These are phyloP conservation scores for Cheumatopsyche charites DNA, from an alignment of 1,140 invertebrate genomes.

Conservation along the genomic window DNA sequence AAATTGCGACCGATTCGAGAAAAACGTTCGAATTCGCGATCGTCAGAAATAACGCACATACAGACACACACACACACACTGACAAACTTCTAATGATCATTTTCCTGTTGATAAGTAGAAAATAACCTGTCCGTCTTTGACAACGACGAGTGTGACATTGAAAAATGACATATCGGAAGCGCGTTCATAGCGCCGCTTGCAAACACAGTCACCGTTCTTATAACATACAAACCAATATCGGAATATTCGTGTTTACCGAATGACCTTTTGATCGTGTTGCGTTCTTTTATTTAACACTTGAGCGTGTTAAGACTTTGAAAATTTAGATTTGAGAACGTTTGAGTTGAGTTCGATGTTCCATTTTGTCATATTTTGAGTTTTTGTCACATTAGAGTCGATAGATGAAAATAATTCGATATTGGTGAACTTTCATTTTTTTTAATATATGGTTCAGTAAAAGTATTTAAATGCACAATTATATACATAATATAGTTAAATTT, in stretches of 20 bases:
- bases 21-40: neutral
- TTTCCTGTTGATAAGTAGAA: constrained; percentile 32
- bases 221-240: constrained; percentile 7
- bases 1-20: neutral
- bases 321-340: too few relatives aligned
- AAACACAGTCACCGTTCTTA: neutral
- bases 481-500: too few relatives aligned
- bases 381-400: too few relatives aligned
- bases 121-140: constrained; percentile 11
- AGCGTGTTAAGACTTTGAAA: too few relatives aligned
- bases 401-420: too few relatives aligned
- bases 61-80: neutral
- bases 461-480: too few relatives aligned
- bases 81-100: constrained; percentile 16
- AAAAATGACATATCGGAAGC: constrained; percentile 30
- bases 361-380: too few relatives aligned
- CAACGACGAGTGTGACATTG: constrained; percentile 18
- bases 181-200: neutral
- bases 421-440: too few relatives aligned
- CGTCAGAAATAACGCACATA: neutral
- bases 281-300: too few relatives aligned
- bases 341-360: too few relatives aligned
- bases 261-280: neutral
- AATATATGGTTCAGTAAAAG: too few relatives aligned
- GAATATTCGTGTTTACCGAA: too few relatives aligned